Conservation (phyloP, 2,797 vertebrate genomes). For the Hoplostethus atlanticus region DNA sequence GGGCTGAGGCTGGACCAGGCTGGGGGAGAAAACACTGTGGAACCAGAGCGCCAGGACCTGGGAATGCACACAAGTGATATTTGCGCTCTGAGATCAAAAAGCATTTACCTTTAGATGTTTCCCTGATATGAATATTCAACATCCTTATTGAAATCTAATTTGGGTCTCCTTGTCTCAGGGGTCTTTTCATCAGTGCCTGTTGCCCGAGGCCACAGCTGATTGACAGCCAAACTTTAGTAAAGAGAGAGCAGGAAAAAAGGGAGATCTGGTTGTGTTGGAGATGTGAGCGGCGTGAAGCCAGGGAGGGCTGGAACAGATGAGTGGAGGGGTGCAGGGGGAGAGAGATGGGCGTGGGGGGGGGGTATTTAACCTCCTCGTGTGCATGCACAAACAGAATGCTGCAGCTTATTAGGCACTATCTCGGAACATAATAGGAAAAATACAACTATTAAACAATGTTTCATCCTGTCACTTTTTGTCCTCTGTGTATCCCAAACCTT, state of each 20-base stretch:
- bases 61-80: conserved; percentile 89
- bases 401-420: conserved; percentile 46
- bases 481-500: neutral
- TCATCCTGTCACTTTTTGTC: neutral
- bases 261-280: conserved; percentile 78
- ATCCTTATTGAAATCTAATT: conserved; percentile 99
- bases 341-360: conserved; percentile 27
- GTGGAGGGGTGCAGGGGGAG: conserved; percentile 55
- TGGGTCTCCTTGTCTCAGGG: conserved; percentile 96
- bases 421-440: conserved; percentile 24
- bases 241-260: conserved; percentile 79
- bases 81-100: conserved; percentile 90
- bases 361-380: conserved; percentile 74
- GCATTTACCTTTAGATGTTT: conserved; percentile 96
- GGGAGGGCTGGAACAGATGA: conserved; percentile 79
- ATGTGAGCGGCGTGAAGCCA: conserved; percentile 77
- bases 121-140: conserved; percentile 96
- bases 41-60: conserved; percentile 85
- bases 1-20: conserved; percentile 76
- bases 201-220: conserved; percentile 93
- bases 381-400: conserved; percentile 77
- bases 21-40: conserved; percentile 76
- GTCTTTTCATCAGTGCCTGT: conserved; percentile 98
- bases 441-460: conserved; percentile 5
- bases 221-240: conserved; percentile 94